Percentiles rank a stretch among this genome's conserved stretches.
phyloP scores from a whole-genome alignment of 2,113 vertebrate genomes.

The Mola mola region DNA sequence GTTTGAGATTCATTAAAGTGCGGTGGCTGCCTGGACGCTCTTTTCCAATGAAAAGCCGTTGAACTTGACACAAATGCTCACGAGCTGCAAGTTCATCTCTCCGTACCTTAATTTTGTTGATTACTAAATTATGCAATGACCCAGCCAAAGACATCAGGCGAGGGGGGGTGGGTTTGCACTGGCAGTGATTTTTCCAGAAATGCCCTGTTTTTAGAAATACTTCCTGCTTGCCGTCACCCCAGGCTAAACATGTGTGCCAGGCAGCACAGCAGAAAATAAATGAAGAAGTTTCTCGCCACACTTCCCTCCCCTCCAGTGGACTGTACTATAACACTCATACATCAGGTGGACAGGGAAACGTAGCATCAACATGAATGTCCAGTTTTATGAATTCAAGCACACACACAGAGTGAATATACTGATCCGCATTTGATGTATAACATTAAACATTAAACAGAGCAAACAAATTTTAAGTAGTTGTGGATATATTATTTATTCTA shows the following conservation, averaged over 20 bases:
- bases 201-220: constrained; percentile 66
- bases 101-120: constrained; percentile 74
- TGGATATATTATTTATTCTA: constrained; percentile 9
- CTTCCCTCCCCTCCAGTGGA: constrained; percentile 24
- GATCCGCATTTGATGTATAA: constrained; percentile 25
- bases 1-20: constrained; percentile 63
- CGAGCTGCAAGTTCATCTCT: constrained; percentile 69
- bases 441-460: too few relatives aligned
- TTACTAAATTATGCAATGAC: constrained; percentile 79
- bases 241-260: constrained; percentile 74
- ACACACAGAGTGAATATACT: constrained; percentile 2
- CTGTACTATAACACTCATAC: constrained; percentile 34
- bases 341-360: constrained; percentile 52
- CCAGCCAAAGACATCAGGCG: constrained; percentile 64
- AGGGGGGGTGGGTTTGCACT: constrained; percentile 26
- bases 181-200: constrained; percentile 67
- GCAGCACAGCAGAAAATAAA: constrained; percentile 68
- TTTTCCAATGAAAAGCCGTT: constrained; percentile 57
- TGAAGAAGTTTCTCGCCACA: constrained; percentile 31
- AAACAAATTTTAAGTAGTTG: too few relatives aligned
- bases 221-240: constrained; percentile 63
- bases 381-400: constrained; percentile 35
- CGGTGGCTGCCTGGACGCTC: constrained; percentile 38
- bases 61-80: constrained; percentile 77
- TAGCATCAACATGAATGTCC: constrained; percentile 21